Evolutionary conservation across 37 sponge, comb jelly and placozoan species (phyloP), one percentile per base, ranked within the genome.

Genomic region (Agelas oroides): DNA sequence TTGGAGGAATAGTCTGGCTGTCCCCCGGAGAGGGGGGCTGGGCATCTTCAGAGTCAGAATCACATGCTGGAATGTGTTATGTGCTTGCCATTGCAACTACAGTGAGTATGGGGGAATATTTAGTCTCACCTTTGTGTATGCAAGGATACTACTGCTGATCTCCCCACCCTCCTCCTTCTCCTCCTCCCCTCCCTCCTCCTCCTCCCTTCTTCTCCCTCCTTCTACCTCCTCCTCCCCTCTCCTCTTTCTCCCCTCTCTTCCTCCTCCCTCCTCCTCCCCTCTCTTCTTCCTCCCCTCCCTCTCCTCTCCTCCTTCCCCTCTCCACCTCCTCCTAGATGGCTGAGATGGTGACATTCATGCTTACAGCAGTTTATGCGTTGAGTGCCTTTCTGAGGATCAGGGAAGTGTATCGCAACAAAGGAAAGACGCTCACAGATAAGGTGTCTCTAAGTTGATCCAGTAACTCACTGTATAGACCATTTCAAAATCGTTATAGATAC

Each of bases 341-440:
- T 6, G 82, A 63, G 39, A 77, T 93, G 66, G 82, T 88, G 21
- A 79, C 86, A 13, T 93, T 70, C 52, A 41, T 86, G 15, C 78
- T 93, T 54, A 93, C 93, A 2, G 74, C 77, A 5, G 70, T 89
- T 3, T 93, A 93, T 73, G 89, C 93, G 32, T 30, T 58, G n/a
- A 88, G 53, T 80, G 93, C 89, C 30, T 69, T 82, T 28, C 58
- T 93, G 54, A 57, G 65, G 13, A 56, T 88, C 19, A 85, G 77
- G 33, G 89, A 93, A 71, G 33, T 86, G 11, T 93, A 85, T 73
- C 30, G 41, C 30, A 88, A 88, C 78, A 70, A 69, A 20, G 93
- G 91, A 21, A 65, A 56, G 19, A 28, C 56, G 2, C 83, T 86
- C 18, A 35, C 78, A 2, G 37, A 76, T 38, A 58, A 83, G 82